Conservation (phyloP, 2,113 vertebrate genomes). For the Oncorhynchus mykiss region DNA sequence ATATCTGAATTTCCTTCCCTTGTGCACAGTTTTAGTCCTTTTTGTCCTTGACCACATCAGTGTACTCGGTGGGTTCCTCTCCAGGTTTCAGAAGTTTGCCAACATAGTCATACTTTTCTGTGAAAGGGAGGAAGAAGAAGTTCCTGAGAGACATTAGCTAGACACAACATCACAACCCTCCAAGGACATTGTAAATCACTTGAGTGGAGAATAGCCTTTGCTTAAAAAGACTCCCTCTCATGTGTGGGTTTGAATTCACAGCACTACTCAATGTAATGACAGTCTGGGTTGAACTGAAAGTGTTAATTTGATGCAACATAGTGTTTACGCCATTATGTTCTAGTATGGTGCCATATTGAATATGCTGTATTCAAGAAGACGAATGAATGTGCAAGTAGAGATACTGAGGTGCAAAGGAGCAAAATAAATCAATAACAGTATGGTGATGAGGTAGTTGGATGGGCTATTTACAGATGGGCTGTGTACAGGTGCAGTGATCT, state of each 20-base stretch:
- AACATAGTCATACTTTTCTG: conserved; percentile 93
- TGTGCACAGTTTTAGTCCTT: conserved; percentile 58
- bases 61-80: conserved; percentile 91
- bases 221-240: no score
- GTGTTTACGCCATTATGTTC: no score
- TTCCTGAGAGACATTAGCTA: not conserved
- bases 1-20: conserved; percentile 30
- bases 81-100: conserved; percentile 93
- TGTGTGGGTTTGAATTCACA: not conserved
- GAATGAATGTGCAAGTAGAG: no score
- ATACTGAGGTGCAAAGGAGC: no score
- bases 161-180: not conserved
- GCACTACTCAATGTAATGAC: not conserved
- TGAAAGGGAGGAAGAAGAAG: conserved; percentile 13
- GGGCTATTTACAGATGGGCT: no score
- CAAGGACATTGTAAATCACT: not conserved
- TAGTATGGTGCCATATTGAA: no score
- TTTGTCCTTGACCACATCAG: conserved; percentile 81
- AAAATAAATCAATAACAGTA: no score
- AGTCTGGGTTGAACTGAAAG: not conserved
- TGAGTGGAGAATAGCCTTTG: no score
- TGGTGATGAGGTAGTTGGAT: no score
- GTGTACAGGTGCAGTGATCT: no score
- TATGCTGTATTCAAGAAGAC: no score
- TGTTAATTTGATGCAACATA: not conserved